These are phyloP conservation scores for Morphnarchus princeps DNA, from an alignment of 2,113 vertebrate species.

Conservation along the genomic window DNA sequence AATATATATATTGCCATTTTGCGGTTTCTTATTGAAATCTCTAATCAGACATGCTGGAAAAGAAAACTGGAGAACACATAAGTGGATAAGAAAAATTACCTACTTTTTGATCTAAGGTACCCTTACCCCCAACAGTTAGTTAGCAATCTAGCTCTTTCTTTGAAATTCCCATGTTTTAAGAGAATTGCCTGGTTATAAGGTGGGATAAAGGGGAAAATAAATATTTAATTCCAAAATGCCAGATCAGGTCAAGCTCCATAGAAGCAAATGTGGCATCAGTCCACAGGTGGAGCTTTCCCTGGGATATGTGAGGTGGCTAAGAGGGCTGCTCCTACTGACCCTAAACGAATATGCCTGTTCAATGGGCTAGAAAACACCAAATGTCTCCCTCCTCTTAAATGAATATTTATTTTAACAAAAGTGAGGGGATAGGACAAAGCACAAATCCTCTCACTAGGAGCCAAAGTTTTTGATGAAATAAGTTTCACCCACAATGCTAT, in stretches of 20 bases:
- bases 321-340: not conserved
- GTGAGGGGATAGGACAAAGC: not conserved
- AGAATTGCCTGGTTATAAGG: not conserved
- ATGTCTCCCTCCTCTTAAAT: not conserved
- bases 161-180: not conserved
- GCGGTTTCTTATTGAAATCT: not conserved
- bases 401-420: not conserved
- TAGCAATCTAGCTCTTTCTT: not conserved
- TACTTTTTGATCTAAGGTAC: not conserved
- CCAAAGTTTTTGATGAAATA: not conserved
- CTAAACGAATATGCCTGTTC: not conserved
- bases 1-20: not conserved
- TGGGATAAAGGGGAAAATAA: not conserved
- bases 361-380: not conserved
- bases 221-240: not conserved
- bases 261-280: not conserved
- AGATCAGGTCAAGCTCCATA: not conserved
- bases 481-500: not conserved
- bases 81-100: not conserved
- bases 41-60: not conserved
- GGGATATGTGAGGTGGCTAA: not conserved
- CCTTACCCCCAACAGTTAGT: not conserved
- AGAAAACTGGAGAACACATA: not conserved
- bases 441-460: not conserved
- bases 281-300: not conserved